phyloP scores from a whole-genome alignment of 2,888 invertebrate species.

The Leptinotarsa juncta region DNA sequence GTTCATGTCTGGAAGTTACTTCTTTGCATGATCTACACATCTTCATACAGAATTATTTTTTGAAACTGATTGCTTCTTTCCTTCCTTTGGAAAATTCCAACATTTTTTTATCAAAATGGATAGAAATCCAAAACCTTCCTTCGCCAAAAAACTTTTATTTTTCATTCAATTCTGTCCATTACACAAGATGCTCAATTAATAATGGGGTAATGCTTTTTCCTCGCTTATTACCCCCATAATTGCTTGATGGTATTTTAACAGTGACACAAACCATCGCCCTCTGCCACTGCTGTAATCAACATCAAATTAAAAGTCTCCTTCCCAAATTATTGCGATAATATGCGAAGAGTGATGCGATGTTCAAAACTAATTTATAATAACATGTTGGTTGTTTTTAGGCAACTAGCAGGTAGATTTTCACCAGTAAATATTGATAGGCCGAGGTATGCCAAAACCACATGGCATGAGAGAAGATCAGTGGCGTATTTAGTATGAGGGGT shows the following conservation, averaged over 20 bases:
- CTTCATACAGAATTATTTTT: too few species aligned
- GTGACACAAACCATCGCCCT: not conserved
- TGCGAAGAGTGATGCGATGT: slow-evolving; percentile 37
- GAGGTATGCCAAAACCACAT: slow-evolving; percentile 35
- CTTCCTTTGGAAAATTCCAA: too few species aligned
- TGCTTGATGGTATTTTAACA: not conserved
- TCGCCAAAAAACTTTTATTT: too few species aligned
- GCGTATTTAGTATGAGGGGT: slow-evolving; percentile 3
- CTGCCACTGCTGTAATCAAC: slow-evolving; percentile 22
- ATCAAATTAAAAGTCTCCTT: slow-evolving; percentile 35
- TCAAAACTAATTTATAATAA: slow-evolving; percentile 45
- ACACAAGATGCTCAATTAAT: not conserved
- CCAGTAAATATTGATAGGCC: slow-evolving; percentile 11
- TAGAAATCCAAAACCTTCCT: too few species aligned
- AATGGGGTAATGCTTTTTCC: not conserved
- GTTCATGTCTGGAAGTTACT: too few species aligned
- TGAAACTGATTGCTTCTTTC: too few species aligned
- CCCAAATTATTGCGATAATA: slow-evolving; percentile 45
- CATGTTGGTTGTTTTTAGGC: slow-evolving; percentile 34
- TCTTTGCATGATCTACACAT: too few species aligned
- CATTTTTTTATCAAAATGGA: too few species aligned
- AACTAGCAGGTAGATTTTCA: slow-evolving; percentile 41
- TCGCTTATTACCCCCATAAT: not conserved
- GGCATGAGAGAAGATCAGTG: slow-evolving; percentile 14
- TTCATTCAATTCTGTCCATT: not conserved